Percentiles rank a stretch among this genome's conserved stretches.
phyloP scores from a whole-genome alignment of 1,140 invertebrate species.

The Stegodyphus mimosarum region DNA sequence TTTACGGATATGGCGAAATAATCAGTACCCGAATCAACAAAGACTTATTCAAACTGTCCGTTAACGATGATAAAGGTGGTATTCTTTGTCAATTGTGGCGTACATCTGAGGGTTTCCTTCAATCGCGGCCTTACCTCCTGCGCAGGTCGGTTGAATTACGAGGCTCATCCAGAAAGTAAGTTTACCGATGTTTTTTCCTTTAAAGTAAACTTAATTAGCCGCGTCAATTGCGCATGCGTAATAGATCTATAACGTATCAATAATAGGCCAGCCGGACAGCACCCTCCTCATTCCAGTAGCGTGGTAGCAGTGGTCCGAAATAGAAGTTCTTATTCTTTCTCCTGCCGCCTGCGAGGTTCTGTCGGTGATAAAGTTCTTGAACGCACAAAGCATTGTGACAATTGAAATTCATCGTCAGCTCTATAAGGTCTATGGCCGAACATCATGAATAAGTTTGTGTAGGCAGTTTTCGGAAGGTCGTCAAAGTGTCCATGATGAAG shows the following conservation, averaged over 20 bases:
- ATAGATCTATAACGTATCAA: slow-evolving; percentile 13
- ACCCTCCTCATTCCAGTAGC: background rate
- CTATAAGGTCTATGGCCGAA: slow-evolving; percentile 6
- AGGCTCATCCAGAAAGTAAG: background rate
- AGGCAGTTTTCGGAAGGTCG: slow-evolving; percentile 2
- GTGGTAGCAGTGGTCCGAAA: background rate
- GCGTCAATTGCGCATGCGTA: slow-evolving; percentile 2
- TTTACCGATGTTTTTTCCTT: background rate
- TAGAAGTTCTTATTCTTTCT: slow-evolving; percentile 10
- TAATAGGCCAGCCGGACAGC: background rate
- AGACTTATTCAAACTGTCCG: too few relatives aligned
- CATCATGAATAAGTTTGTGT: slow-evolving; percentile 6
- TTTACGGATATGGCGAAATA: too few relatives aligned
- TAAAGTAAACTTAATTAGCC: slow-evolving; percentile 5
- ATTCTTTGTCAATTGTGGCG: too few relatives aligned
- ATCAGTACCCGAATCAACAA: too few relatives aligned
- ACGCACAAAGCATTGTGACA: slow-evolving; percentile 3
- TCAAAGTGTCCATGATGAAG: slow-evolving; percentile 12
- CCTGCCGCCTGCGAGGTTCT: background rate
- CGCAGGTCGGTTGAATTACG: too few relatives aligned
- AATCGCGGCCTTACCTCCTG: too few relatives aligned
- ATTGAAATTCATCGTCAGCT: slow-evolving; percentile 13
- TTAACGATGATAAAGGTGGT: too few relatives aligned
- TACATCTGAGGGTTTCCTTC: too few relatives aligned
- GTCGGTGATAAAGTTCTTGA: slow-evolving; percentile 9